phyloP scores from a whole-genome alignment of 2,888 invertebrate species.

The Aphrophora alni region DNA sequence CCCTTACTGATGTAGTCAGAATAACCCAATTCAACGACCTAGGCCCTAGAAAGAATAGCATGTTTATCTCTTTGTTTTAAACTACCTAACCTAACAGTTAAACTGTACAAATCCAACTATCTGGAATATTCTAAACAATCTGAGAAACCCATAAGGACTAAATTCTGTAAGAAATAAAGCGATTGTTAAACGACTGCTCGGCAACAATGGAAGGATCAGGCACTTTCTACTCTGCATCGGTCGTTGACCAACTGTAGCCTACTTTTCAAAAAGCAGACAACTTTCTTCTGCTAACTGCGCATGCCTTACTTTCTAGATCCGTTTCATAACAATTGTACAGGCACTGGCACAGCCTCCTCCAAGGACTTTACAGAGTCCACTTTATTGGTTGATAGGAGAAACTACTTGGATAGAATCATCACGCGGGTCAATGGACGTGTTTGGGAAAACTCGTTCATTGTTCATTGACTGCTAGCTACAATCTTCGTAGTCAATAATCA shows the following conservation, averaged over 20 bases:
- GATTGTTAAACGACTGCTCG: background rate
- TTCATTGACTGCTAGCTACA: too few species aligned
- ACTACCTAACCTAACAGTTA: too few species aligned
- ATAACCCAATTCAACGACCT: too few species aligned
- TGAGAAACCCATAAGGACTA: background rate
- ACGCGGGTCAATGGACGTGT: background rate
- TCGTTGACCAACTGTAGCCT: conserved; percentile 6
- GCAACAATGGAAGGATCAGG: background rate
- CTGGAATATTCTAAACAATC: too few species aligned
- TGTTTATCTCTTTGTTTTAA: too few species aligned
- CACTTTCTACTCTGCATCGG: background rate
- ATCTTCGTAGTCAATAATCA: too few species aligned
- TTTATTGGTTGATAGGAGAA: background rate
- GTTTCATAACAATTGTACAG: background rate
- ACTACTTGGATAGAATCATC: too few species aligned
- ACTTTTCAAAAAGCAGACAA: conserved; percentile 9
- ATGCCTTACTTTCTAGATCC: conserved; percentile 9
- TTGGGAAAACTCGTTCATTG: background rate
- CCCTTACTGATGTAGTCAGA: too few species aligned
- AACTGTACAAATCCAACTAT: too few species aligned
- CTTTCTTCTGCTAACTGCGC: conserved; percentile 9
- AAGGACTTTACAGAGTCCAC: background rate
- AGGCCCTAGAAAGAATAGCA: too few species aligned
- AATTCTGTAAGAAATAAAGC: background rate
- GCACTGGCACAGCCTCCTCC: background rate